Evolutionary conservation across 2,797 vertebrate species (phyloP), one percentile per base, ranked within the genome.

Genomic region (Acrocephalus scirpaceus): DNA sequence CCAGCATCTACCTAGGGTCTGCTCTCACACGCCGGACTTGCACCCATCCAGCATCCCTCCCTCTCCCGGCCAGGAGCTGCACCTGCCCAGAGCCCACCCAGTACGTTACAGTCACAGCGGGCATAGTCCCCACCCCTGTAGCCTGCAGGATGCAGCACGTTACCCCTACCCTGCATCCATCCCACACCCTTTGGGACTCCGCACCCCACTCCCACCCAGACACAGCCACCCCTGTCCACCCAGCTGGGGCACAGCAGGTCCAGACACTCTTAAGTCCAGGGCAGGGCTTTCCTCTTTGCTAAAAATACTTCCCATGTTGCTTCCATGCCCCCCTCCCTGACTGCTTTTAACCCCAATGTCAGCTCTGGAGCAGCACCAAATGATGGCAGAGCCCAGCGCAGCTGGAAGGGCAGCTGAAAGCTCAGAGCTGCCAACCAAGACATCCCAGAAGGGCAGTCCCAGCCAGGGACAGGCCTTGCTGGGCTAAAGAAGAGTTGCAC

Each of bases 241-340:
- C 18, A 9, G 20, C 30, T 23, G 5, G 18, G 10, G 9, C 12
- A 27, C 23, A 48, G 44, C 54, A 61, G 27, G 3, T 5, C 1
- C 7, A 2, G 15, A 25, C 44, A 1, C 5, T 4, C 8, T 3
- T 3, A 21, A 5, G 9, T 17, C 67, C 8, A 34, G 30, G 9
- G 25, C 16, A 75, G 29, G 36, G 16, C 9, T 72, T 72, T 81
- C 26, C 36, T 48, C 53, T 71, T 61, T 4, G 1, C 48, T 66
- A 29, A 77, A 57, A 77, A 29, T 34, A 57, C 16, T 50, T 50
- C 7, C 7, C 27, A 10, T n/a, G 16, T 29, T 22, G 51, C 26
- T 19, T 66, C 60, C 20, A 15, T 20, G n/a, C 29, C 10, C 9
- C 14, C 9, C 7, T 25, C 38, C n/a, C 11, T 7, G 25, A 15